phyloP scores from a whole-genome alignment of 2,797 vertebrate genomes.

The Sebastes goodei region DNA sequence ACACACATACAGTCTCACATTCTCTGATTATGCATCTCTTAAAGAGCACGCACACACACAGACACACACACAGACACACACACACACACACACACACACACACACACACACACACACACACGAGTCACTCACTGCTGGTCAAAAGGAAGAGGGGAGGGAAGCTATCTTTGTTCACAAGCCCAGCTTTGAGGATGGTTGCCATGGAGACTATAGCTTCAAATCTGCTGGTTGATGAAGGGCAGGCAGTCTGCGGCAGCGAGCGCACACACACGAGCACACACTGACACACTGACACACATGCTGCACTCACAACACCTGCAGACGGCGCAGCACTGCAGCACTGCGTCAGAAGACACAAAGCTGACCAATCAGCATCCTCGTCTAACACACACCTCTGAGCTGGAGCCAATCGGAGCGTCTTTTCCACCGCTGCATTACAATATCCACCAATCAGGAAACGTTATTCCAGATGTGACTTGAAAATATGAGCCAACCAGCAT shows the following conservation, averaged over 20 bases:
- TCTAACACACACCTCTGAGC: constrained; percentile 58
- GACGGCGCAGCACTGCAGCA: constrained; percentile 68
- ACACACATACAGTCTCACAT: background rate
- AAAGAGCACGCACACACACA: background rate
- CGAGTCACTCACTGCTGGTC: constrained; percentile 23
- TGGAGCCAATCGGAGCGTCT: constrained; percentile 26
- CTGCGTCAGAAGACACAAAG: constrained; percentile 63
- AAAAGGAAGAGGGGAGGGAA: constrained; percentile 14
- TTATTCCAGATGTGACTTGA: constrained; percentile 23
- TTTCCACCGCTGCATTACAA: constrained; percentile 7
- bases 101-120: background rate
- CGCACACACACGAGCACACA: constrained; percentile 25
- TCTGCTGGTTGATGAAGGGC: constrained; percentile 63
- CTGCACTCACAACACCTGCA: constrained; percentile 47
- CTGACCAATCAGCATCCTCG: constrained; percentile 40
- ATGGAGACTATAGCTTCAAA: constrained; percentile 72
- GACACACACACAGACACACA: background rate
- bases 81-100: background rate
- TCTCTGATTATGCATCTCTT: background rate
- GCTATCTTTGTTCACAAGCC: constrained; percentile 74
- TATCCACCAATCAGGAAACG: constrained; percentile 45
- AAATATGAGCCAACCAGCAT: background rate
- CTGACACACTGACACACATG: constrained; percentile 71
- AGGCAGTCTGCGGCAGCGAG: constrained; percentile 45
- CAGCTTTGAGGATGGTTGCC: constrained; percentile 72